Evolutionary conservation across 92 coral and sea anemone species (phyloP).

Genomic region (Paragorgia papillata): DNA sequence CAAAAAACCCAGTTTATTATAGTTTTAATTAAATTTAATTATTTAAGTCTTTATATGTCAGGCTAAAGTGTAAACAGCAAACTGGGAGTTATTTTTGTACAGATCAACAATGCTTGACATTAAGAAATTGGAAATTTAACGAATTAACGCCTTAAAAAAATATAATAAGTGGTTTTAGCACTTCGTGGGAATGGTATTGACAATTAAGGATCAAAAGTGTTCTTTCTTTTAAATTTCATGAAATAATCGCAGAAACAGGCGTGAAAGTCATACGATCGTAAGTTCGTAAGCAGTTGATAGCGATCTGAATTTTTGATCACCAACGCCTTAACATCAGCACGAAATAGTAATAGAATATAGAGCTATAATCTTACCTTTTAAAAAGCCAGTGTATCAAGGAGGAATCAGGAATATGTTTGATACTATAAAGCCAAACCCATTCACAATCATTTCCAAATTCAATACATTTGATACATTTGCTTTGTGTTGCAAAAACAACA

Average conservation of each 20-base stretch:
- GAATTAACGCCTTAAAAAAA: too few relatives aligned
- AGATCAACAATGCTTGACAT: background rate
- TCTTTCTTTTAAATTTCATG: too few relatives aligned
- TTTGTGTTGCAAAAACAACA: background rate
- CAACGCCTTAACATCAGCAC: background rate
- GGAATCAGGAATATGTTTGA: background rate
- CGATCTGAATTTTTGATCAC: background rate
- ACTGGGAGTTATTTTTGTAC: background rate
- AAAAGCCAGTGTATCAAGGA: background rate
- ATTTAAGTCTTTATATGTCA: too few relatives aligned
- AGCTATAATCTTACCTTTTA: background rate
- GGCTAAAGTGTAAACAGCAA: background rate
- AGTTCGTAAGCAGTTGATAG: background rate
- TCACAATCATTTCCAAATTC: background rate
- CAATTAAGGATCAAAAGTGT: too few relatives aligned
- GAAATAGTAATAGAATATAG: background rate
- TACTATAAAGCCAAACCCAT: background rate
- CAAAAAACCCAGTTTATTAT: background rate
- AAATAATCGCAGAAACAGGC: too few relatives aligned
- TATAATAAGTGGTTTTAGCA: too few relatives aligned
- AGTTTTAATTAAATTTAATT: constrained; percentile 29
- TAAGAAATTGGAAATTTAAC: too few relatives aligned
- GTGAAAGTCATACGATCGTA: background rate
- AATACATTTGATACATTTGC: background rate
- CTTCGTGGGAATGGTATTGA: too few relatives aligned